phyloP scores from a whole-genome alignment of 35 echinoderm and acorn worm species.

The Ophioderma brevispina region DNA sequence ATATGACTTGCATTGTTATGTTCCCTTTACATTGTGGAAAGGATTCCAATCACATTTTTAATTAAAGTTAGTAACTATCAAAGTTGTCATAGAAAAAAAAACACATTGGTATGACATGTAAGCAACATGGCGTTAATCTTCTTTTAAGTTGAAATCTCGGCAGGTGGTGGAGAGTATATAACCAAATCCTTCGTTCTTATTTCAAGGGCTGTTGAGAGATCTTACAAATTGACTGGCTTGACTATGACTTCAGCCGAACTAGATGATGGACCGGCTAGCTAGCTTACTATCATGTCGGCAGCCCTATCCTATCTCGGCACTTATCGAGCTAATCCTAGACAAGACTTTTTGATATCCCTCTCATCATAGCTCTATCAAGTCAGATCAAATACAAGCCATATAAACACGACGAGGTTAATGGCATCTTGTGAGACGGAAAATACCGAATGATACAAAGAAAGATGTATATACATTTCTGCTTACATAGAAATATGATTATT shows the following conservation, averaged over 20 bases:
- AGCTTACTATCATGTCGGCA: not conserved
- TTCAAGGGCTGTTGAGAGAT: not conserved
- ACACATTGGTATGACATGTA: too few species aligned
- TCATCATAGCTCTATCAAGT: not conserved
- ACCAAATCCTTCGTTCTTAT: not conserved
- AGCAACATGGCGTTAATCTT: not conserved
- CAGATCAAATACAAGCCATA: slow-evolving; percentile 1
- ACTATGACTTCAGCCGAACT: too few species aligned
- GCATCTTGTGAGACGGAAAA: not conserved
- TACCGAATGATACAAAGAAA: not conserved
- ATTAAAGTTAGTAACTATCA: too few species aligned
- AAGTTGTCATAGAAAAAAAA: too few species aligned
- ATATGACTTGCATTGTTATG: slow-evolving; percentile 8
- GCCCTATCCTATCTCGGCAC: not conserved
- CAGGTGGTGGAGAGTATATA: not conserved
- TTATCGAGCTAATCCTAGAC: not conserved
- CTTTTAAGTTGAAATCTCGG: not conserved
- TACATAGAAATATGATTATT: not conserved
- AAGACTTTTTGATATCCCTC: not conserved
- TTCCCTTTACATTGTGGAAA: not conserved
- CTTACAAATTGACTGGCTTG: too few species aligned
- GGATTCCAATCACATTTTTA: not conserved
- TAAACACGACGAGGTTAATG: not conserved
- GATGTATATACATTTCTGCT: slow-evolving; percentile 9
- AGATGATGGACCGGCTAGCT: too few species aligned